phyloP scores from a whole-genome alignment of 2,113 vertebrate genomes.

The Zootoca vivipara region DNA sequence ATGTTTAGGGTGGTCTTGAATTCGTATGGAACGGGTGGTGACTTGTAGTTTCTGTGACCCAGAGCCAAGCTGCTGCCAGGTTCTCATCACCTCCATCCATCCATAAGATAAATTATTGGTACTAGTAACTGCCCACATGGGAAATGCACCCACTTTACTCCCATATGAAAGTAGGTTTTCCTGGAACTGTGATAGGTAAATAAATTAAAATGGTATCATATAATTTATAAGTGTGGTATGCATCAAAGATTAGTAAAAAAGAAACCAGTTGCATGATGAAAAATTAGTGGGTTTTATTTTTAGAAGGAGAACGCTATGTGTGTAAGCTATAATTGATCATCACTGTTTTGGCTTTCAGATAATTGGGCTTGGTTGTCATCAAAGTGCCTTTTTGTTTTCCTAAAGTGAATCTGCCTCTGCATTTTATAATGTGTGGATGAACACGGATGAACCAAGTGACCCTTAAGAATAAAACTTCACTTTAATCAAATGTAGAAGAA shows the following conservation, averaged over 20 bases:
- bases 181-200: not conserved
- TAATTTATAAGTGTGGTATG: not conserved
- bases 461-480: too few species aligned
- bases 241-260: not conserved
- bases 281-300: not conserved
- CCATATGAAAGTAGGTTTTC: not conserved
- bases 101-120: too few species aligned
- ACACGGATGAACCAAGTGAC: not conserved
- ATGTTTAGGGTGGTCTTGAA: not conserved
- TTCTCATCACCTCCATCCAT: not conserved
- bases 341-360: not conserved
- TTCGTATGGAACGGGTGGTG: not conserved
- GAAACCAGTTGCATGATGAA: not conserved
- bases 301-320: not conserved
- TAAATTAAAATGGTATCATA: not conserved
- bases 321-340: not conserved
- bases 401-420: not conserved
- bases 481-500: not conserved
- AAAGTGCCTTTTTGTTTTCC: not conserved
- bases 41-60: not conserved
- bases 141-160: not conserved
- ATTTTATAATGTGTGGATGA: not conserved
- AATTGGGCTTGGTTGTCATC: not conserved
- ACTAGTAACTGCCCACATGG: too few species aligned
- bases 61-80: not conserved